Evolutionary conservation across 2,888 invertebrate genomes (phyloP).

Genomic region (Syrista parreyssii): DNA sequence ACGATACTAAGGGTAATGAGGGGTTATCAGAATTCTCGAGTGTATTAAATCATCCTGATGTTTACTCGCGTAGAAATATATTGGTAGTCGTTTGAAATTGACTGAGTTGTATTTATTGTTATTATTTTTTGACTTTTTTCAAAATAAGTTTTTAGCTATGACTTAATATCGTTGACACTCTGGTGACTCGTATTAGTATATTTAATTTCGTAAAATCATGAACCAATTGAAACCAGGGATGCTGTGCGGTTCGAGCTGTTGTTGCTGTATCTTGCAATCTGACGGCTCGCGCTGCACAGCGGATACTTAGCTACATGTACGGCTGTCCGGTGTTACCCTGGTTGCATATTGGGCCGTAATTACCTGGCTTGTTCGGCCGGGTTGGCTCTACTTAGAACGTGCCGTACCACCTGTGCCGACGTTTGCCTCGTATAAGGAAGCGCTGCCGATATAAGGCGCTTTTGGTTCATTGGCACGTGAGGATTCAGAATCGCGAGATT

Average conservation of each 20-base stretch:
- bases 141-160: no score
- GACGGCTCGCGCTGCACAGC: conserved; percentile 14
- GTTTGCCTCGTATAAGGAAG: conserved; percentile 40
- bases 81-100: no score
- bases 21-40: conserved; percentile 18
- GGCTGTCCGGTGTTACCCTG: conserved; percentile 35
- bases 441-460: conserved; percentile 22
- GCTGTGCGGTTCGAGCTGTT: no score
- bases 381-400: conserved; percentile 36
- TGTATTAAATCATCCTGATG: conserved; percentile 50
- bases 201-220: no score
- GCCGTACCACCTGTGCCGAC: conserved; percentile 48
- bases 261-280: conserved; percentile 51
- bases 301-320: conserved; percentile 17
- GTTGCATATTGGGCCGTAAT: conserved; percentile 59
- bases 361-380: conserved; percentile 45
- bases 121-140: no score
- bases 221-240: conserved; percentile 3
- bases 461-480: conserved; percentile 30
- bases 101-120: no score
- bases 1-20: no score
- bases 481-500: conserved; percentile 31
- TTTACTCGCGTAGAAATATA: no score
- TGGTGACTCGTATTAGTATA: no score
- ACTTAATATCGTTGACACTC: no score